Evolutionary conservation across 2,888 invertebrate species (phyloP).

Genomic region (Embidobia sp.): DNA sequence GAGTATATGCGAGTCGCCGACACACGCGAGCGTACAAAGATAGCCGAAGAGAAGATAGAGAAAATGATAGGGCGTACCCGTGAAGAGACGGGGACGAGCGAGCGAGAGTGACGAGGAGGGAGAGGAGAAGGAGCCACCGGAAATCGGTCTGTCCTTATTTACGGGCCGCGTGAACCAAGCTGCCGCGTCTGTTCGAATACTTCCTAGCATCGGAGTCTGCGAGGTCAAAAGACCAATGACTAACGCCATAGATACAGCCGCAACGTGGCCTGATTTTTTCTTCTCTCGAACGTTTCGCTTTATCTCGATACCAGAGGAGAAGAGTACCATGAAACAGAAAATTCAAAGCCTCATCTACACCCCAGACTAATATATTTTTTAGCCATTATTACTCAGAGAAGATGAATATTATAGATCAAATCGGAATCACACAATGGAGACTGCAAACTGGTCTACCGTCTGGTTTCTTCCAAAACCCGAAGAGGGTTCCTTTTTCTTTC

Average conservation of each 20-base stretch:
- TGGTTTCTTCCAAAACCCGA: too few species aligned
- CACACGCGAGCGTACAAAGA: constrained; percentile 53
- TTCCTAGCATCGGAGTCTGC: constrained; percentile 53
- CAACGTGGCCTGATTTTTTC: constrained; percentile 31
- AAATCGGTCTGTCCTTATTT: constrained; percentile 76
- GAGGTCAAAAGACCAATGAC: constrained; percentile 59
- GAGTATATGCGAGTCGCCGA: constrained; percentile 16
- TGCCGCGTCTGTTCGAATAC: constrained; percentile 31
- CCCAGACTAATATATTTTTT: too few species aligned
- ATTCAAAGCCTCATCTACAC: too few species aligned
- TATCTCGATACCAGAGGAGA: not conserved
- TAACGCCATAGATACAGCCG: constrained; percentile 21
- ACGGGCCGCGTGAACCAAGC: constrained; percentile 71
- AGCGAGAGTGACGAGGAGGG: constrained; percentile 16
- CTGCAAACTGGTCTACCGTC: too few species aligned
- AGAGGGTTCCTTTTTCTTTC: too few species aligned
- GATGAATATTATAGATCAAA: too few species aligned
- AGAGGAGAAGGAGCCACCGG: constrained; percentile 68
- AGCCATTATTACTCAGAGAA: too few species aligned
- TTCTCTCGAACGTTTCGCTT: constrained; percentile 3
- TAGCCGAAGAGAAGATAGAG: constrained; percentile 48
- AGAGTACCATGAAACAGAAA: too few species aligned
- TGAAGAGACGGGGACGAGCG: constrained; percentile 13
- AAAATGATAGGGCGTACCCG: constrained; percentile 50
- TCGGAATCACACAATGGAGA: too few species aligned